Evolutionary conservation across 2,888 invertebrate genomes (phyloP).

Genomic region (Idaea aversata): DNA sequence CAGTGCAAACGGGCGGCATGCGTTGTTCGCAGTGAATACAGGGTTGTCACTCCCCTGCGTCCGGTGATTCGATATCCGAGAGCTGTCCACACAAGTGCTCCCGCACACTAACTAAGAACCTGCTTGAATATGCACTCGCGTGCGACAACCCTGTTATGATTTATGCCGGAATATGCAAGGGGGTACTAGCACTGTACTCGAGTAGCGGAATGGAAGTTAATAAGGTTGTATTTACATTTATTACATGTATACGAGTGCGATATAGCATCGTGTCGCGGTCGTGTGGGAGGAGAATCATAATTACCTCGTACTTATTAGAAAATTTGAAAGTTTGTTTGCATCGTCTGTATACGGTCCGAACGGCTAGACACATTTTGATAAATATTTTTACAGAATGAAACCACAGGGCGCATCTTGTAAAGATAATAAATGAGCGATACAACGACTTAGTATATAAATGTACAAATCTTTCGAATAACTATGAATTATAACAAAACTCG

Average conservation of each 20-base stretch:
- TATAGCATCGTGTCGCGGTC: background rate
- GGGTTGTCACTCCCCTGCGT: background rate
- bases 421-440: background rate
- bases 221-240: background rate
- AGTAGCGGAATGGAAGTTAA: background rate
- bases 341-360: background rate
- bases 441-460: background rate
- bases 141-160: slow-evolving; percentile 31
- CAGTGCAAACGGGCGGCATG: background rate
- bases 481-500: too few species aligned
- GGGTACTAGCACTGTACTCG: background rate
- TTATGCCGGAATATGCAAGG: background rate
- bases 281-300: background rate
- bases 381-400: background rate
- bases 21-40: background rate
- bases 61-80: slow-evolving; percentile 44
- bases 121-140: slow-evolving; percentile 44
- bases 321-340: background rate
- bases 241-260: background rate
- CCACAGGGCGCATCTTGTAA: background rate
- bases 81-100: slow-evolving; percentile 44
- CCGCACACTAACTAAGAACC: slow-evolving; percentile 38
- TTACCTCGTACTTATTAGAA: background rate
- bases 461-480: too few species aligned
- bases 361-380: background rate